Evolutionary conservation across 2,888 invertebrate species (phyloP).

Genomic region (Stictocephala bisonia): DNA sequence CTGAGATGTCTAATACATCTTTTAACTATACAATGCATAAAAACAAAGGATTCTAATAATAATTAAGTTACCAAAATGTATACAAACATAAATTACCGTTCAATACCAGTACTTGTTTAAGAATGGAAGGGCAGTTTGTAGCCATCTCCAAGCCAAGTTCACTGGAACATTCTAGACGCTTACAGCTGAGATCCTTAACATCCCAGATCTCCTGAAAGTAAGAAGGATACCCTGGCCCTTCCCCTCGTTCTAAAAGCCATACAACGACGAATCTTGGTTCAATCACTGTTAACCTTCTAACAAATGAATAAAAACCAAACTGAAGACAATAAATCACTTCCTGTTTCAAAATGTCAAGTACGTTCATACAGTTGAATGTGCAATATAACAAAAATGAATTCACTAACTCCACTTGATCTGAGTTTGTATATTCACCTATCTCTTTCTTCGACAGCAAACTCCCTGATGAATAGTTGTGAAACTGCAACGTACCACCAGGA

Average conservation of each 20-base stretch:
- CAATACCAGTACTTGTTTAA: neutral
- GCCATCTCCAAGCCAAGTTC: constrained; percentile 10
- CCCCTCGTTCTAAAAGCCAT: constrained; percentile 12
- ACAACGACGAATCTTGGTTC: constrained; percentile 28
- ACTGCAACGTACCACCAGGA: constrained; percentile 22
- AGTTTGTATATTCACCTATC: constrained; percentile 24
- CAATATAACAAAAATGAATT: constrained; percentile 18
- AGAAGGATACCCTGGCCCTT: constrained; percentile 15
- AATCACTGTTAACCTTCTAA: constrained; percentile 11
- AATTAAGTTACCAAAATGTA: constrained; percentile 18
- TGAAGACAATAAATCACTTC: constrained; percentile 17
- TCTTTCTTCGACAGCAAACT: constrained; percentile 5
- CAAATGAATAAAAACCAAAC: constrained; percentile 27
- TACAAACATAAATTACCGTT: constrained; percentile 1
- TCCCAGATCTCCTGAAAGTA: constrained; percentile 29
- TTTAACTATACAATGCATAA: no score
- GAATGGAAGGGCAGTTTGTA: neutral
- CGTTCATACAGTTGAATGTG: constrained; percentile 34
- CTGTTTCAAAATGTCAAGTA: constrained; percentile 14
- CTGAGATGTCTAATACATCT: no score
- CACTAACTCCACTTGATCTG: constrained; percentile 24
- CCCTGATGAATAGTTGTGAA: neutral
- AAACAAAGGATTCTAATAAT: neutral
- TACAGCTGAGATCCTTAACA: constrained; percentile 13
- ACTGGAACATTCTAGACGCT: constrained; percentile 3